Percentiles rank a stretch among this genome's conserved stretches.
Conservation (phyloP, 1,140 invertebrate species). For the Rhopalosiphum maidis region DNA sequence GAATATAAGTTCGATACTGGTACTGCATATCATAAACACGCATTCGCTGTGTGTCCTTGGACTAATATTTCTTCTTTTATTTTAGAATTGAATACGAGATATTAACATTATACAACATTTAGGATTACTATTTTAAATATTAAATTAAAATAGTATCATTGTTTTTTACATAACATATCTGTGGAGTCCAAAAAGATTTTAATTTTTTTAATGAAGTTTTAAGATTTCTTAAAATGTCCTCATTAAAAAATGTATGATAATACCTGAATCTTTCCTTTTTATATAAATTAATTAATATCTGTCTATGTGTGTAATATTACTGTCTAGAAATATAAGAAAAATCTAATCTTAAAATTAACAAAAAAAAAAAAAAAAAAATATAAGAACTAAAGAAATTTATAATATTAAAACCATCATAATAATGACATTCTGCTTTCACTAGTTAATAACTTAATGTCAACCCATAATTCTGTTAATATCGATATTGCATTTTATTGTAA, state of each 20-base stretch:
- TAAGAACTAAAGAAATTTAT: background rate
- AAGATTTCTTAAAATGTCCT: background rate
- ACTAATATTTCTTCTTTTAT: constrained; percentile 14
- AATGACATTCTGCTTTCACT: background rate
- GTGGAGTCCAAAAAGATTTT: background rate
- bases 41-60: background rate
- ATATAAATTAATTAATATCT: background rate
- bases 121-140: background rate
- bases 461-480: background rate
- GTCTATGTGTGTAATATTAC: no score
- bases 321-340: background rate
- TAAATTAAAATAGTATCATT: background rate
- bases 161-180: background rate
- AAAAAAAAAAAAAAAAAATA: no score
- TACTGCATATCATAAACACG: background rate
- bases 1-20: constrained; percentile 7
- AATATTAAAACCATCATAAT: background rate
- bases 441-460: background rate
- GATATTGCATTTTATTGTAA: background rate
- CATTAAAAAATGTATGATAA: no score
- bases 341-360: background rate
- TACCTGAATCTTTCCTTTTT: background rate
- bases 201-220: background rate
- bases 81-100: background rate
- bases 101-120: background rate